These are phyloP conservation scores for Drosophila anomelani DNA, from an alignment of 2,888 invertebrate species.

Conservation along the genomic window DNA sequence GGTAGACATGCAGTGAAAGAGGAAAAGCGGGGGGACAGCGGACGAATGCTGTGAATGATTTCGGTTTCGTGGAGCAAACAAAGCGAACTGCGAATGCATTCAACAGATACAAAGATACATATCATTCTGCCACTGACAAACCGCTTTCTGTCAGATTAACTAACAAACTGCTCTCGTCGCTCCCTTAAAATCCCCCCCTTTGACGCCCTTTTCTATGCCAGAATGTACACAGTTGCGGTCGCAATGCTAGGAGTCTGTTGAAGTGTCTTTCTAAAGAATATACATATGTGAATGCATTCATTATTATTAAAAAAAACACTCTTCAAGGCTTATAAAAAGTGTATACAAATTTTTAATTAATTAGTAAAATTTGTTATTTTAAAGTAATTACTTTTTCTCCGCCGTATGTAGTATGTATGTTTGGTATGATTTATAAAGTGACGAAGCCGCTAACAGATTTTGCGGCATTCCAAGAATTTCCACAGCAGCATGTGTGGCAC, in stretches of 20 bases:
- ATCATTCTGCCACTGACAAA: slow-evolving; percentile 66
- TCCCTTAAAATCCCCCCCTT: slow-evolving; percentile 21
- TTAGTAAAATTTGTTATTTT: too few relatives aligned
- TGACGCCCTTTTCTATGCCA: slow-evolving; percentile 13
- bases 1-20: neutral
- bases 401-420: neutral
- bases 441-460: slow-evolving; percentile 56
- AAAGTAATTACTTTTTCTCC: neutral
- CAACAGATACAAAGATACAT: slow-evolving; percentile 64
- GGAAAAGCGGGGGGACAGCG: slow-evolving; percentile 5
- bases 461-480: slow-evolving; percentile 70
- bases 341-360: neutral
- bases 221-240: slow-evolving; percentile 5
- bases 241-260: neutral
- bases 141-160: slow-evolving; percentile 75
- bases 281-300: neutral
- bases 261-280: neutral
- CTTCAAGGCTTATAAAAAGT: neutral
- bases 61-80: slow-evolving; percentile 17
- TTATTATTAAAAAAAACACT: neutral
- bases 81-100: slow-evolving; percentile 56
- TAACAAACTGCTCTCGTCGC: slow-evolving; percentile 56
- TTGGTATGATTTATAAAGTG: slow-evolving; percentile 74
- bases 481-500: slow-evolving; percentile 55
- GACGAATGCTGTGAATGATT: slow-evolving; percentile 45